Conservation (phyloP, 30 jellyfish, hydroid and myxozoan species). For the Cassiopea andromeda region DNA sequence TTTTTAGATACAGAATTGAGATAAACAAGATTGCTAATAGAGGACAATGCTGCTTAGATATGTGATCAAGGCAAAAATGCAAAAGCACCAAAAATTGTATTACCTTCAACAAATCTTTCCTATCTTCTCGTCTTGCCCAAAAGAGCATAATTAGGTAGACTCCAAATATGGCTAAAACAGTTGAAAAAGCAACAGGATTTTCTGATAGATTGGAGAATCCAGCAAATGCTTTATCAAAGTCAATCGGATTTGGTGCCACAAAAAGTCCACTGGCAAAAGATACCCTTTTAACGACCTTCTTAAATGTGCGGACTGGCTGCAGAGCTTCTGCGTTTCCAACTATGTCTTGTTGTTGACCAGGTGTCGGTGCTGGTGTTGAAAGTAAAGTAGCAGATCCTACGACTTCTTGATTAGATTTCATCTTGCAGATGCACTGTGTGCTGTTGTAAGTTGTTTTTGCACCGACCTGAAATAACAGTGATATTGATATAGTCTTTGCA, state of each 20-base stretch:
- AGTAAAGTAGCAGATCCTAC: conserved; percentile 26
- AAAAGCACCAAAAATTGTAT: no score
- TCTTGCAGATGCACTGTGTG: conserved; percentile 88
- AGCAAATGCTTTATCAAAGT: conserved; percentile 89
- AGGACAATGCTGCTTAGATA: no score
- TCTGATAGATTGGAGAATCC: conserved; percentile 93
- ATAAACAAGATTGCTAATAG: no score
- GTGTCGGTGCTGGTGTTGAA: conserved; percentile 27
- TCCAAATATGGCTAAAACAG: conserved; percentile 91
- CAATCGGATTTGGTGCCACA: conserved; percentile 97
- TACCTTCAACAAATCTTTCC: conserved; percentile 88
- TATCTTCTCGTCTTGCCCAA: conserved; percentile 97
- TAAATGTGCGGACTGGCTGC: conserved; percentile 48
- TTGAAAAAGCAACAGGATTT: conserved; percentile 91
- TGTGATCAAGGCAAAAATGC: no score
- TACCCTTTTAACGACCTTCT: conserved; percentile 78
- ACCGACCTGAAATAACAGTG: conserved; percentile 77
- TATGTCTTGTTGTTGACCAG: conserved; percentile 18
- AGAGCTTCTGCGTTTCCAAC: conserved; percentile 7
- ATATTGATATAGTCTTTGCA: background rate
- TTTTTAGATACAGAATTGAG: no score
- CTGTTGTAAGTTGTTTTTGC: conserved; percentile 88
- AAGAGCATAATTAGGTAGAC: conserved; percentile 86
- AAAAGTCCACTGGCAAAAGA: conserved; percentile 94
- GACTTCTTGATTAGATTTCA: conserved; percentile 70